Conservation (phyloP, 2,113 vertebrate species). For the Shinisaurus crocodilurus region DNA sequence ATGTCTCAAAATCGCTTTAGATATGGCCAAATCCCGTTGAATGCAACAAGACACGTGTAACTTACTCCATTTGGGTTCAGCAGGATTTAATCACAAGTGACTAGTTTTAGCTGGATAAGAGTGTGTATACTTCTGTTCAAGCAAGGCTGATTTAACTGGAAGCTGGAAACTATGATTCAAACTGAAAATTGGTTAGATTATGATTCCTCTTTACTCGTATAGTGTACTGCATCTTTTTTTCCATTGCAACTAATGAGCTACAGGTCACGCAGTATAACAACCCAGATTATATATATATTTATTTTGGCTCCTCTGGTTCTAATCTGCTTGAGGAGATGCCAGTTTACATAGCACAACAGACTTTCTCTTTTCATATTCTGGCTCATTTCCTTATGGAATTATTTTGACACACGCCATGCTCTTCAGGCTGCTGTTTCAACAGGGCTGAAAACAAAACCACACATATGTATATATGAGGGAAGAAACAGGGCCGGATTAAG, state of each 20-base stretch:
- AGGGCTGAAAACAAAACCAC: conserved; percentile 4
- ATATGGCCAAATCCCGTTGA: neutral
- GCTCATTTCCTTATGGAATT: conserved; percentile 50
- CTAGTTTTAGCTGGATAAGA: neutral
- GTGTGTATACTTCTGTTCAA: neutral
- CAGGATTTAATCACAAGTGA: conserved; percentile 33
- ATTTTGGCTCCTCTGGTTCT: conserved; percentile 48
- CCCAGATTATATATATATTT: conserved; percentile 52
- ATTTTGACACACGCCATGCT: conserved; percentile 27
- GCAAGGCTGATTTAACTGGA: neutral
- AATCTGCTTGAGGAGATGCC: conserved; percentile 53
- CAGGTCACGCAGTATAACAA: conserved; percentile 63
- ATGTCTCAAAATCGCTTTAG: neutral
- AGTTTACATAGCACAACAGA: conserved; percentile 53
- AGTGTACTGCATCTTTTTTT: neutral
- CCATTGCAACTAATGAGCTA: conserved; percentile 39
- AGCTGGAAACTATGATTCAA: neutral
- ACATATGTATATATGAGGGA: too few relatives aligned
- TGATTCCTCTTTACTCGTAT: conserved; percentile 19
- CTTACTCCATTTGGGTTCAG: conserved; percentile 12
- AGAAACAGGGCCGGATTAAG: too few relatives aligned
- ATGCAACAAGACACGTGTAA: neutral
- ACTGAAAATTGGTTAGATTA: conserved; percentile 31
- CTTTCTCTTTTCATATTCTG: conserved; percentile 60
- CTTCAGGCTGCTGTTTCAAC: conserved; percentile 47